Evolutionary conservation across 1,140 invertebrate genomes (phyloP).

Genomic region (Acromyrmex charruanus): DNA sequence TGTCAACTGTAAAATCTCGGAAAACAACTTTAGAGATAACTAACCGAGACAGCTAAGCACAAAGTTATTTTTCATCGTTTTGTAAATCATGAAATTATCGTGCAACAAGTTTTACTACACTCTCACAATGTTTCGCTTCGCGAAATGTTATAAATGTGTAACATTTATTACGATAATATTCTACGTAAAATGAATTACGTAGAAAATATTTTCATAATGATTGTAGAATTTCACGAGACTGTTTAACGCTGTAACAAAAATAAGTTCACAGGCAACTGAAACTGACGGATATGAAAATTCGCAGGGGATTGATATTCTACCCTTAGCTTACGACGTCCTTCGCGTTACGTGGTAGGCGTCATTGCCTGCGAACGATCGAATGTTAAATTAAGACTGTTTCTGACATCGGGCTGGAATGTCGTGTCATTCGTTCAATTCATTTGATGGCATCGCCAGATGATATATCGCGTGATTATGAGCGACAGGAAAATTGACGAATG

Average conservation of each 20-base stretch:
- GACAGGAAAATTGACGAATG: not conserved
- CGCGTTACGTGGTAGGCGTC: not conserved
- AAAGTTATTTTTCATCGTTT: constrained; percentile 10
- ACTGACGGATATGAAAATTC: not conserved
- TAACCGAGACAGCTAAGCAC: not conserved
- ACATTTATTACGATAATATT: not conserved
- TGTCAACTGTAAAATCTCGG: constrained; percentile 10
- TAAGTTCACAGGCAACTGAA: not conserved
- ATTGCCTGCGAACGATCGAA: constrained; percentile 36
- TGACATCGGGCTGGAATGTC: constrained; percentile 19
- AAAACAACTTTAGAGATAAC: not conserved
- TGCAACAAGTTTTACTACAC: not conserved
- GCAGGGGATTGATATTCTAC: not conserved
- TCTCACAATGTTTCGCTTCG: not conserved
- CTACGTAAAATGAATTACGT: not conserved
- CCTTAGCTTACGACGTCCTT: constrained; percentile 10
- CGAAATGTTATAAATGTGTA: not conserved
- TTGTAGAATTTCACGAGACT: not conserved
- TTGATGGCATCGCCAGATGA: not conserved
- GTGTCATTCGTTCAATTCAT: constrained; percentile 17
- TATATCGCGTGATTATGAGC: not conserved
- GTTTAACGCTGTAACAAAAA: not conserved
- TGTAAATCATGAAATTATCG: not conserved
- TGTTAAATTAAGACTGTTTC: constrained; percentile 43
- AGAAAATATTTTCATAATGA: not conserved